Conservation (phyloP, 2,797 vertebrate genomes). For the Cossypha heuglini region DNA sequence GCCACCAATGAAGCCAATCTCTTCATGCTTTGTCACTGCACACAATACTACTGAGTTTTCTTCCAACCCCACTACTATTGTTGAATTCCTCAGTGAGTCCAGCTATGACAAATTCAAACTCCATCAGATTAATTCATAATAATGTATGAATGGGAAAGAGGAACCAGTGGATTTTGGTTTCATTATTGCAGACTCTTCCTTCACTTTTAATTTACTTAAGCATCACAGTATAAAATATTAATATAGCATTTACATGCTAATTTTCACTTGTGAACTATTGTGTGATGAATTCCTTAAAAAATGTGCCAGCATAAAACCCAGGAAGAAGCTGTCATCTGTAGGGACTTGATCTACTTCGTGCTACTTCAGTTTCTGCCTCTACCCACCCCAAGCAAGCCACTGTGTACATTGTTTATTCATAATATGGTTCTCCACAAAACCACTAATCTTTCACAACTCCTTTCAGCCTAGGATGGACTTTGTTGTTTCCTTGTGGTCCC, state of each 20-base stretch:
- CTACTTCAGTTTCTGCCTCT: background rate
- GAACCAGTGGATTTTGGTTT: background rate
- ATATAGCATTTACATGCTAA: background rate
- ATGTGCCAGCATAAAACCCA: background rate
- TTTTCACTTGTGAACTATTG: background rate
- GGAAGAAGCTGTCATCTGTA: background rate
- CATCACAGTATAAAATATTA: background rate
- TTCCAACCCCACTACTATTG: rapidly evolving
- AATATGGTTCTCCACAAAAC: background rate
- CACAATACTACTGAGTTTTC: background rate
- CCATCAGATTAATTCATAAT: background rate
- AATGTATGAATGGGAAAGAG: background rate
- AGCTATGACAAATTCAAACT: background rate
- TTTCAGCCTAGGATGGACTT: background rate
- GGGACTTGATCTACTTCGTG: background rate
- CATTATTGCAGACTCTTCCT: background rate
- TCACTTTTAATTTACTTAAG: background rate
- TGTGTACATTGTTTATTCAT: background rate
- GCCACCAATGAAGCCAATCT: background rate
- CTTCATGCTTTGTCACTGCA: background rate
- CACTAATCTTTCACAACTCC: background rate
- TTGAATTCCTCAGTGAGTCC: background rate
- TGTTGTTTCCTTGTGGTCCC: background rate
- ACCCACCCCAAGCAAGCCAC: background rate
- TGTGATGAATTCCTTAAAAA: background rate